Conservation (phyloP, 2,797 vertebrate species). For the Manis crassicaudata region DNA sequence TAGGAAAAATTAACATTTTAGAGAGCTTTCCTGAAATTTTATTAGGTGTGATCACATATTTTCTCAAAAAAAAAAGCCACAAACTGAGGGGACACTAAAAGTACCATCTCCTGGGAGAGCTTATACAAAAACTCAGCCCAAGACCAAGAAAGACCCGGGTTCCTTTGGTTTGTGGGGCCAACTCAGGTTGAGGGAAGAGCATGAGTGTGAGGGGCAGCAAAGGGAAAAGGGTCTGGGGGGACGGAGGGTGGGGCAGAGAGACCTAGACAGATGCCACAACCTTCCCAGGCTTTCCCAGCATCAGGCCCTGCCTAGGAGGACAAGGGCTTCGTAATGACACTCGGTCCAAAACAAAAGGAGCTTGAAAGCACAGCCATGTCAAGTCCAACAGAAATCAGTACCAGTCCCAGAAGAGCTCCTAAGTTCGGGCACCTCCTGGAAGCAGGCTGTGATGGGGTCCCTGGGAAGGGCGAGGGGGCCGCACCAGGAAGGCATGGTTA, state of each 20-base stretch:
- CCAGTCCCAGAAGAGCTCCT: neutral
- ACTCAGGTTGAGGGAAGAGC: neutral
- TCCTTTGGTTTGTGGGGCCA: neutral
- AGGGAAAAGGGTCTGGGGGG: neutral
- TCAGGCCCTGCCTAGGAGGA: neutral
- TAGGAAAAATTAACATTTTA: slow-evolving; percentile 33
- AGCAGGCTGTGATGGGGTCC: neutral
- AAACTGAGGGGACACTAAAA: neutral
- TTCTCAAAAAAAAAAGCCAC: neutral
- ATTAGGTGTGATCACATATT: neutral
- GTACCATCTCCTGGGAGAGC: neutral
- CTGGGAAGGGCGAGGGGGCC: no score
- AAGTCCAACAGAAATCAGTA: neutral
- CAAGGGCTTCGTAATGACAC: neutral
- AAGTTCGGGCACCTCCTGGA: neutral
- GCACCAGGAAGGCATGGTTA: accelerated
- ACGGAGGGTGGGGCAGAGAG: accelerated
- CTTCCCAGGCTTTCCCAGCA: neutral
- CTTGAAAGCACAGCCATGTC: neutral
- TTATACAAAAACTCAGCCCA: neutral
- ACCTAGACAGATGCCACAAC: neutral
- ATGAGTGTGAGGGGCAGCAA: neutral
- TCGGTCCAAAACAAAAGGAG: neutral
- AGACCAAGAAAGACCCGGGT: neutral
- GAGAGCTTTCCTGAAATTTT: slow-evolving; percentile 20